Percentiles rank a stretch among this genome's conserved stretches.
Conservation (phyloP, 2,113 vertebrate genomes). For the Dipodomys spectabilis region DNA sequence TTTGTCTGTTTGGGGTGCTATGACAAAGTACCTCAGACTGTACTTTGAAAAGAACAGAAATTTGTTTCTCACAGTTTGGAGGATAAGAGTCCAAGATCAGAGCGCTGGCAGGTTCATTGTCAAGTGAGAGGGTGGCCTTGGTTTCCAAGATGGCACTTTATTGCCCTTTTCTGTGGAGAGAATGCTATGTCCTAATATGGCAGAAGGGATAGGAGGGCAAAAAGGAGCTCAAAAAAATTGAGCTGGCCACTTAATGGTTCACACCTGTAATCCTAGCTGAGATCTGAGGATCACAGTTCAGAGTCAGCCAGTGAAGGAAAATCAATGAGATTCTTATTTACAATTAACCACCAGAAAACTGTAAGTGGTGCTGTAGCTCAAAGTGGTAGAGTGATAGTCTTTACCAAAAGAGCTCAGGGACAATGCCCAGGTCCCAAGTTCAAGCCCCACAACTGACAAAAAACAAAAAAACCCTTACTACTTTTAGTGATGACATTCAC, state of each 20-base stretch:
- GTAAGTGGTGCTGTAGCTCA: too few species aligned
- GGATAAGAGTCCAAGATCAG: not conserved
- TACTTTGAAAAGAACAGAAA: not conserved
- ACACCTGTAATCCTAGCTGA: too few species aligned
- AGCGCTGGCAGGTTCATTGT: not conserved
- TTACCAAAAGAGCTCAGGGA: too few species aligned
- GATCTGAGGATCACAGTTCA: too few species aligned
- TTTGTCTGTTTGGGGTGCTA: not conserved
- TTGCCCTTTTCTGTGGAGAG: not conserved
- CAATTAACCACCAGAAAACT: too few species aligned
- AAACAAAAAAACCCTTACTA: not conserved
- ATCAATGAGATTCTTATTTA: too few species aligned
- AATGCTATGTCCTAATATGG: not conserved
- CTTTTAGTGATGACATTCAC: not conserved
- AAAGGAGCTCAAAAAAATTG: not conserved
- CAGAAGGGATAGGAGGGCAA: not conserved
- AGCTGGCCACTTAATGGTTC: too few species aligned
- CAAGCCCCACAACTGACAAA: too few species aligned
- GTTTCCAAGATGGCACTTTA: not conserved
- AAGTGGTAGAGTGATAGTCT: too few species aligned
- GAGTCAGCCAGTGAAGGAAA: too few species aligned
- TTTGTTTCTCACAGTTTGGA: constrained; percentile 7
- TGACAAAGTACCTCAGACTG: not conserved
- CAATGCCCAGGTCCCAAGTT: too few species aligned
- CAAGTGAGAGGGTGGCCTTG: not conserved